Base-by-base conservation (phyloP, 2,797 vertebrate species). In the Dipus sagitta region DNA sequence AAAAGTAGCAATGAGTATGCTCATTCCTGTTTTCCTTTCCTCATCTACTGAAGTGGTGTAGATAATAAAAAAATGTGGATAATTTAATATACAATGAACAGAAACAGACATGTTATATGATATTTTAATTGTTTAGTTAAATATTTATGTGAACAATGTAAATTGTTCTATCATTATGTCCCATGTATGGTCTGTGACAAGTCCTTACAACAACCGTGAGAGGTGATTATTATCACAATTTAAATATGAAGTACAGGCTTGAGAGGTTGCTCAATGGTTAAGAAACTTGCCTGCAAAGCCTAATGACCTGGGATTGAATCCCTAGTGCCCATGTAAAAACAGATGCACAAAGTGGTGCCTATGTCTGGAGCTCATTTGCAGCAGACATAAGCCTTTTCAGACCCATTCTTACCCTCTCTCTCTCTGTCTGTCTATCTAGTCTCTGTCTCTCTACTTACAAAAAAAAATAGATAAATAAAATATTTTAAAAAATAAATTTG, bases 21-120 rank as follows among this genome's bases (percentile, higher is more conserved):
- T 78, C 60, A 82, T 92, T 60, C 24, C 32, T 65, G 12, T 54
- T 84, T 93, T 82, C 38, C 24, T 85, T 87, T 85, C 20, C 24
- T 84, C 1, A 67, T 71, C n/a, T 67, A n/a, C 32, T 64, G 8
- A 88, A 81, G 17, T 76, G 34, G 78, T 77, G 84, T 12, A 23
- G 26, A 9, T 62, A 85, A 93, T 76, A 52, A 77, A 65, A 77
- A 65, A 83, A 42, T 26, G 23, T 88, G 24, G 64, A 17, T 32
- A 14, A 93, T 76, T 67, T 87, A 26, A 65, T 34, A 52, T n/a
- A 71, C 3, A 81, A 28, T 6, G 1, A 94, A 26, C 21, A 65
- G 65, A 88, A 85, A 90, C n/a, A 8, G 0, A 71, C 13, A 23
- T 77, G 90, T 78, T 32, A 58, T 64, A 12, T 92, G 54, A 38